These are phyloP conservation scores for Laspeyria flexula DNA, from an alignment of 2,888 invertebrate genomes.

Conservation along the genomic window DNA sequence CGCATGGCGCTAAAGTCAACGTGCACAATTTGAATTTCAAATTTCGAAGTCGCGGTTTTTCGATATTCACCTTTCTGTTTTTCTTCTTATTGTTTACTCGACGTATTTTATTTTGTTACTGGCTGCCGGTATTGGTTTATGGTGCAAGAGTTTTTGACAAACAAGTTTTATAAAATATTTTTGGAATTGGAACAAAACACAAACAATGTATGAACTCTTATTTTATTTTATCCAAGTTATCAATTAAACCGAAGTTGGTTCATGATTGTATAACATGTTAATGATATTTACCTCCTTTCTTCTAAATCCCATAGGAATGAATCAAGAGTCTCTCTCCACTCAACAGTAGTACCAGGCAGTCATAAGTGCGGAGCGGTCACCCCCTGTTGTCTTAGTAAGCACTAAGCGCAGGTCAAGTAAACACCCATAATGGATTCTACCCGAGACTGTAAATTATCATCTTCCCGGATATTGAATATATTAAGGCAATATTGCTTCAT, in stretches of 20 bases:
- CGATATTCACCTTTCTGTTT: conserved; percentile 79
- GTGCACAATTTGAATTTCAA: conserved; percentile 85
- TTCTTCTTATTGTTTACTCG: conserved; percentile 82
- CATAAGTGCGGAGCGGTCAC: conserved; percentile 61
- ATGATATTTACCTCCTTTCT: conserved; percentile 8
- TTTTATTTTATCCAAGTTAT: too few species aligned
- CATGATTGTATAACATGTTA: too few species aligned
- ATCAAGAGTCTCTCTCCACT: conserved; percentile 38
- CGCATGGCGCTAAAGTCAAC: conserved; percentile 64
- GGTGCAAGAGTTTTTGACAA: neutral
- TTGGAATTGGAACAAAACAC: too few species aligned
- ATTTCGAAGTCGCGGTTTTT: conserved; percentile 72
- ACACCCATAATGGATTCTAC: conserved; percentile 85
- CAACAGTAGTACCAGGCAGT: conserved; percentile 49
- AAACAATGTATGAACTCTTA: too few species aligned
- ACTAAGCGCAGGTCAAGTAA: conserved; percentile 85
- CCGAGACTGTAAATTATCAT: conserved; percentile 81
- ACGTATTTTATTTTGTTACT: conserved; percentile 76
- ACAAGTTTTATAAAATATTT: neutral
- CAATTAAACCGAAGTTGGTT: too few species aligned
- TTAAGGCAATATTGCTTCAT: conserved; percentile 78
- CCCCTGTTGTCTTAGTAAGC: conserved; percentile 86
- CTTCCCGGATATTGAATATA: conserved; percentile 85
- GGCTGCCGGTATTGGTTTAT: conserved; percentile 10
- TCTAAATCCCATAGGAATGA: conserved; percentile 32